phyloP scores from a whole-genome alignment of 2,113 vertebrate genomes.

The Prolemur simus region DNA sequence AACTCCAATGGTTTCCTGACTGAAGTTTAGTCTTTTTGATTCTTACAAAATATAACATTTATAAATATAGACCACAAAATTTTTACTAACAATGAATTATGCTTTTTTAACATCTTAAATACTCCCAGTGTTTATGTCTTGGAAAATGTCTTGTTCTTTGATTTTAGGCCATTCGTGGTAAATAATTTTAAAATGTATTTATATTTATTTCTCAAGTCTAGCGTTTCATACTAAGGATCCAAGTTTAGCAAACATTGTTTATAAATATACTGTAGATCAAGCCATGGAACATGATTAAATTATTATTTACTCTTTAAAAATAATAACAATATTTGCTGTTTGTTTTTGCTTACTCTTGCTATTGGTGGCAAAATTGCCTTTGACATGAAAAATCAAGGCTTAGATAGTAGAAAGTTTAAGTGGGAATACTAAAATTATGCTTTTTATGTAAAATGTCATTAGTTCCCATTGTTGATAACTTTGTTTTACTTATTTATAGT shows the following conservation, averaged over 20 bases:
- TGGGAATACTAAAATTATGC: neutral
- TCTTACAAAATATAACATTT: neutral
- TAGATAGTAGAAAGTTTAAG: neutral
- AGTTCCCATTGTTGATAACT: neutral
- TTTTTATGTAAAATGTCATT: neutral
- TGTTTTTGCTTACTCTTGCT: neutral
- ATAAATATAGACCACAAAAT: neutral
- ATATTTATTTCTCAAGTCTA: neutral
- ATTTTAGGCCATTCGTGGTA: neutral
- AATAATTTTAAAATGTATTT: neutral
- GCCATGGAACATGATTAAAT: neutral
- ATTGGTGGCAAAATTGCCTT: neutral
- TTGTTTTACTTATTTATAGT: conserved; percentile 11
- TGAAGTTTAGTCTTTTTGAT: neutral
- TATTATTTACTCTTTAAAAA: neutral
- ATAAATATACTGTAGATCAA: neutral
- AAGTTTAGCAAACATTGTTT: neutral
- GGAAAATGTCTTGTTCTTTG: neutral
- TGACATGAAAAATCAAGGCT: conserved; percentile 1
- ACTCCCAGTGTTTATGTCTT: conserved; percentile 7
- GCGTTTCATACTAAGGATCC: neutral
- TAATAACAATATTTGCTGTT: neutral
- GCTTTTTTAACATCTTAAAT: neutral
- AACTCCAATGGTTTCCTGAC: neutral
- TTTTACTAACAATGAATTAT: conserved; percentile 1